Conservation (phyloP, 2,888 invertebrate genomes). For the Acholoe squamosa region DNA sequence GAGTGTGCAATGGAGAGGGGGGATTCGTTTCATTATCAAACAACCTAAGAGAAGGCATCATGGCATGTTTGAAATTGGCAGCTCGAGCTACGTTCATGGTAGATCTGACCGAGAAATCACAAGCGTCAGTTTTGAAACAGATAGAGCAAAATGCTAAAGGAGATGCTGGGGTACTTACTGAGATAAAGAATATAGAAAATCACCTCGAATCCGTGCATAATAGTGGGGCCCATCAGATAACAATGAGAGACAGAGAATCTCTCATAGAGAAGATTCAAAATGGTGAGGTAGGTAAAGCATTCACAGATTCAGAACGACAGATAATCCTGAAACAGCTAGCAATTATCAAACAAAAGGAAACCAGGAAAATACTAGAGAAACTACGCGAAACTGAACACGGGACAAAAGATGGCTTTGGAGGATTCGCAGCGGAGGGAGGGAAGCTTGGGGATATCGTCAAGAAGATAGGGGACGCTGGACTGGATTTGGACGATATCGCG, state of each 20-base stretch:
- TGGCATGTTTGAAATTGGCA: background rate
- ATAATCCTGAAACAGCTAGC: conserved; percentile 4
- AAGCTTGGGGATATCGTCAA: background rate
- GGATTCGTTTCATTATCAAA: conserved; percentile 7
- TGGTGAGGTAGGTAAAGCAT: background rate
- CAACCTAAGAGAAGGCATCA: background rate
- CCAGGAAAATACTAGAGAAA: conserved; percentile 18
- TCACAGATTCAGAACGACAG: background rate
- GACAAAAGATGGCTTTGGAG: background rate
- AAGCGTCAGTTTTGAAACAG: background rate
- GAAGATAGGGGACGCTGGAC: background rate
- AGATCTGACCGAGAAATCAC: background rate
- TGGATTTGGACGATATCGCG: background rate
- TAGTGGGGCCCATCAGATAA: background rate
- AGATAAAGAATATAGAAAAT: background rate
- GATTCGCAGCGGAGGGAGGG: background rate
- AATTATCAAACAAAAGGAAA: conserved; percentile 34
- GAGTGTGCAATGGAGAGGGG: background rate
- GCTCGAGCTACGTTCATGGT: conserved; percentile 23
- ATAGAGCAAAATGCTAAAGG: background rate
- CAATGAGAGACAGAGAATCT: conserved; percentile 40
- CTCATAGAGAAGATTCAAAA: background rate
- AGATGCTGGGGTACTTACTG: background rate
- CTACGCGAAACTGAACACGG: background rate
- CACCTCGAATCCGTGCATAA: background rate